Evolutionary conservation across 23 tunicate species (phyloP).

Genomic region (Phallusia fumigata): DNA sequence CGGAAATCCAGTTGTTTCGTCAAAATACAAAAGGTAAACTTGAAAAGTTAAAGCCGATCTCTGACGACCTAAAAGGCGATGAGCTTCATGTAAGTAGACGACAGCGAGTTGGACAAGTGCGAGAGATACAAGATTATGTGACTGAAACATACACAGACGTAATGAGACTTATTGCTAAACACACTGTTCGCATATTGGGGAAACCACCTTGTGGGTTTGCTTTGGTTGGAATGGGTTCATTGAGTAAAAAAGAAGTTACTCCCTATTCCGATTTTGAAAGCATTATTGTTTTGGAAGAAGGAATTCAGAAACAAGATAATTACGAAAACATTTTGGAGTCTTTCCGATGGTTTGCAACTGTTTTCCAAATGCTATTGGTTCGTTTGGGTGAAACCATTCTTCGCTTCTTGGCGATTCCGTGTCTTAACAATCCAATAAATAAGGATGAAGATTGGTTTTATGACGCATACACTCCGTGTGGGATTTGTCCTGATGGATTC

Average conservation of each 20-base stretch:
- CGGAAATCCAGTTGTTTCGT: neutral
- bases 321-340: constrained; percentile 23
- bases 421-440: neutral
- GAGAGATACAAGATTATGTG: neutral
- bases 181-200: constrained; percentile 12
- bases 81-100: neutral
- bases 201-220: constrained; percentile 17
- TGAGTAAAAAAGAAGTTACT: constrained; percentile 28
- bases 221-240: constrained; percentile 33
- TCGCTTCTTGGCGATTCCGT: constrained; percentile 19
- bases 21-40: neutral
- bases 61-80: neutral
- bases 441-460: too few relatives aligned
- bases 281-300: constrained; percentile 35
- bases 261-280: constrained; percentile 43
- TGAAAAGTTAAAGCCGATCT: neutral
- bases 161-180: constrained; percentile 16
- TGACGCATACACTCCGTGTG: constrained; percentile 40
- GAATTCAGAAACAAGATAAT: neutral
- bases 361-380: constrained; percentile 21
- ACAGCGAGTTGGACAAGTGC: neutral
- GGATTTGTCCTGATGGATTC: constrained; percentile 48
- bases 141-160: neutral
- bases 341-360: constrained; percentile 35
- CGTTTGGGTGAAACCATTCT: constrained; percentile 38